A percentile compares a stretch with the other conserved stretches of the same genome.
Evolutionary conservation across 2,797 vertebrate genomes (phyloP).

Genomic region (Macropus fuliginosus): DNA sequence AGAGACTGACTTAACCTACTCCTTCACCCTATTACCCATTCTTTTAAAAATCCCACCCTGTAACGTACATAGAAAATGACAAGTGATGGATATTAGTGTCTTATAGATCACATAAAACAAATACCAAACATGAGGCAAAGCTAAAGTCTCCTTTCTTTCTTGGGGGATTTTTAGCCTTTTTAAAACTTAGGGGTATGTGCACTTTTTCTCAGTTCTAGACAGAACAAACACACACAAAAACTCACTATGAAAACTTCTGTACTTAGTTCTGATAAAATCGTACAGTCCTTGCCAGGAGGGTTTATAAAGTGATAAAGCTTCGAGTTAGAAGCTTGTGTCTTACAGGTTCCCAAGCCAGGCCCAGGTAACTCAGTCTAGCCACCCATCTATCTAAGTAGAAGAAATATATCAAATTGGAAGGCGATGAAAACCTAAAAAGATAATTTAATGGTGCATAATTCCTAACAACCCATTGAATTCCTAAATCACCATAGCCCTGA

Average conservation of each 20-base stretch:
- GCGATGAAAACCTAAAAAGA: constrained; percentile 17
- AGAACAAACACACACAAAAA: background rate
- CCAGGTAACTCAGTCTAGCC: constrained; percentile 11
- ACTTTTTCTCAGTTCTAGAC: background rate
- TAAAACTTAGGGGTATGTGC: background rate
- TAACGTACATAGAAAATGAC: background rate
- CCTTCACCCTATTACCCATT: background rate
- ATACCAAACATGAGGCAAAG: background rate
- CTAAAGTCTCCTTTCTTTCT: background rate
- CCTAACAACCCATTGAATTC: constrained; percentile 7
- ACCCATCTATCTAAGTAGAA: constrained; percentile 28
- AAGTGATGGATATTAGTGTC: background rate
- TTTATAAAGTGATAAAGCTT: background rate
- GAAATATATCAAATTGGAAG: constrained; percentile 18
- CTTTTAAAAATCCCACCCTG: background rate
- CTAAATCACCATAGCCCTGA: background rate
- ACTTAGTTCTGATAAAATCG: background rate
- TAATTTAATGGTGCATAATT: constrained; percentile 26
- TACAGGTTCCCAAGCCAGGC: constrained; percentile 12
- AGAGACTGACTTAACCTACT: background rate
- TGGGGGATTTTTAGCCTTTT: background rate
- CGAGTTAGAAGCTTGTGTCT: background rate
- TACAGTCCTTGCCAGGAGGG: background rate
- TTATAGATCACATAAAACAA: background rate
- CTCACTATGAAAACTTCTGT: background rate